Evolutionary conservation across 2,888 invertebrate genomes (phyloP).

Genomic region (Lasioglossum morio): DNA sequence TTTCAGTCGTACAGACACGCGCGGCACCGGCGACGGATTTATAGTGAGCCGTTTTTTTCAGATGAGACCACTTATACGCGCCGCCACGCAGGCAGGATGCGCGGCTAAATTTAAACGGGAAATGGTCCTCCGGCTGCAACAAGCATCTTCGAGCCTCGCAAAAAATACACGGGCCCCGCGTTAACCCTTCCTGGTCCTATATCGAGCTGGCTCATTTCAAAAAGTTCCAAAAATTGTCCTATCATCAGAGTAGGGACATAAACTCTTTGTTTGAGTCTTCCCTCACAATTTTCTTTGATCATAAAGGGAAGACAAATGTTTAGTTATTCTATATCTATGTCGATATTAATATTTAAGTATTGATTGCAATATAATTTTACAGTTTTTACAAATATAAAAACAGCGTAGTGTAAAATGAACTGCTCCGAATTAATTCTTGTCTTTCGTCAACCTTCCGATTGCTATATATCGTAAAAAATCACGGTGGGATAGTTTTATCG

Average conservation of each 20-base stretch:
- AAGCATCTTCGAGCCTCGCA: not conserved
- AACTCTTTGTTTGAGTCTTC: not conserved
- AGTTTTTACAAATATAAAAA: too few species aligned
- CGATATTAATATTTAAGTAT: too few species aligned
- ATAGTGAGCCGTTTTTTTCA: constrained; percentile 40
- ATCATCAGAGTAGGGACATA: not conserved
- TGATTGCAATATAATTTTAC: too few species aligned
- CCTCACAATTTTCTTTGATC: too few species aligned
- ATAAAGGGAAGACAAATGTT: not conserved
- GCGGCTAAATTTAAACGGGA: constrained; percentile 52
- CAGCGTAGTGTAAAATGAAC: too few species aligned
- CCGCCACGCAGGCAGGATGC: constrained; percentile 24
- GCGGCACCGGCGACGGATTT: constrained; percentile 50
- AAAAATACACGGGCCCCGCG: constrained; percentile 9
- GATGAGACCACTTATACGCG: constrained; percentile 40
- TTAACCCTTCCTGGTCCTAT: constrained; percentile 27
- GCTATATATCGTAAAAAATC: constrained; percentile 42
- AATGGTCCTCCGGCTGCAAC: constrained; percentile 15
- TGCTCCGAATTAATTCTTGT: too few species aligned
- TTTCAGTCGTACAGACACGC: constrained; percentile 38
- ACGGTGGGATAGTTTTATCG: constrained; percentile 48
- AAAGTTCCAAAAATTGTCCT: not conserved
- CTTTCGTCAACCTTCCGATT: not conserved
- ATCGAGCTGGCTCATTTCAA: not conserved
- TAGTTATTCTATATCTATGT: not conserved